A percentile compares a stretch with the other conserved stretches of the same genome.
Conservation (phyloP, 2,113 vertebrate species). For the Motacilla tschutschensis region DNA sequence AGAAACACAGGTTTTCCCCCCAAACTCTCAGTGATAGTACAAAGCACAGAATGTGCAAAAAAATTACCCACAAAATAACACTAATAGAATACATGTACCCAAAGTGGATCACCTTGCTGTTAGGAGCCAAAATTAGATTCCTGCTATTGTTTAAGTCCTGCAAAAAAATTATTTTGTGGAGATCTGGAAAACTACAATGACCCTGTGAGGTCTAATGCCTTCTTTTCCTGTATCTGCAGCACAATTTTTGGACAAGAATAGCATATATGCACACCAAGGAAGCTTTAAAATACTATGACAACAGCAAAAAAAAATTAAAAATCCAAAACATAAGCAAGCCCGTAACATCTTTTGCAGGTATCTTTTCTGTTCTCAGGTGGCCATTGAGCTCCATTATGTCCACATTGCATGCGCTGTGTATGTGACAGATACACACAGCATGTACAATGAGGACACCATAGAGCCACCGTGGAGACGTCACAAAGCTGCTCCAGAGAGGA, state of each 20-base stretch:
- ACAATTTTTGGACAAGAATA: neutral
- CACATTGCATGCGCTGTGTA: slow-evolving; percentile 78
- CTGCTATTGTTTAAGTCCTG: neutral
- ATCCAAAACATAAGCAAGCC: no score
- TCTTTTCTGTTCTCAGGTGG: neutral
- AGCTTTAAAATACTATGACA: accelerated
- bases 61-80: neutral
- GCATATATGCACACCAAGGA: accelerated
- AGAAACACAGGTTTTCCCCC: accelerated
- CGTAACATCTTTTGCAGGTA: neutral
- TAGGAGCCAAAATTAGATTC: neutral
- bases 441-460: slow-evolving; percentile 75
- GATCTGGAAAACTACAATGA: neutral
- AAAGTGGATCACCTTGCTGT: neutral
- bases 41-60: neutral
- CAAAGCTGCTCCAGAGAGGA: neutral
- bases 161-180: neutral
- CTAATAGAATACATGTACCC: neutral
- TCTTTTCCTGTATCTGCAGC: neutral
- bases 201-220: neutral
- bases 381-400: slow-evolving; percentile 66
- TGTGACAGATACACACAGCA: slow-evolving; percentile 72
- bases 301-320: neutral
- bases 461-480: neutral
- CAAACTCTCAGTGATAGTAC: neutral